These are phyloP conservation scores for Nothobranchius furzeri DNA, from an alignment of 2,113 vertebrate species.

Conservation along the genomic window DNA sequence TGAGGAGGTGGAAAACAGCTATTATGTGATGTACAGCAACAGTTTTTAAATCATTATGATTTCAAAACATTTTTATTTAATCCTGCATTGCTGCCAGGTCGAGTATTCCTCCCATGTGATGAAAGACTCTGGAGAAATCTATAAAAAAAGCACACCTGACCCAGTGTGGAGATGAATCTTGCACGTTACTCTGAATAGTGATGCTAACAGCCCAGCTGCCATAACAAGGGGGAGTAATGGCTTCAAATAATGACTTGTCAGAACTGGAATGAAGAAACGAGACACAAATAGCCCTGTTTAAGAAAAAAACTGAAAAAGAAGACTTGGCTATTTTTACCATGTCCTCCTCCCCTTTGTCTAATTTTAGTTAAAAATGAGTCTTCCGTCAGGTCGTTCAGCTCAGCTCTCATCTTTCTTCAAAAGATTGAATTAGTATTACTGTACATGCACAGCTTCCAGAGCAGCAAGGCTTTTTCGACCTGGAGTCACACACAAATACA, in stretches of 20 bases:
- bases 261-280: conserved; percentile 49
- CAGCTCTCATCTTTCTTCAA: conserved; percentile 29
- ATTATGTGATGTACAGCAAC: background rate
- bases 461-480: conserved; percentile 10
- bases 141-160: conserved; percentile 12
- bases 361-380: conserved; percentile 62
- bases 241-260: conserved; percentile 66
- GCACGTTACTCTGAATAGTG: conserved; percentile 40
- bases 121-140: background rate
- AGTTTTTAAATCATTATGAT: background rate
- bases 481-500: background rate
- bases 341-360: conserved; percentile 53
- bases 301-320: conserved; percentile 33
- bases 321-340: conserved; percentile 61
- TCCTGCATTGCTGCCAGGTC: conserved; percentile 1
- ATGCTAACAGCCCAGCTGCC: conserved; percentile 47
- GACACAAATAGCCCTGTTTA: conserved; percentile 56
- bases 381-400: conserved; percentile 13
- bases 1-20: background rate
- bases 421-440: conserved; percentile 15
- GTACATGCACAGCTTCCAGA: conserved; percentile 5
- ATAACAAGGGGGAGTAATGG: conserved; percentile 56
- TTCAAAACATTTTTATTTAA: background rate
- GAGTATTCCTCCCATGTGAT: background rate
- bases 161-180: conserved; percentile 43